phyloP scores from a whole-genome alignment of 2,888 invertebrate species.

The Dorcus hopei region DNA sequence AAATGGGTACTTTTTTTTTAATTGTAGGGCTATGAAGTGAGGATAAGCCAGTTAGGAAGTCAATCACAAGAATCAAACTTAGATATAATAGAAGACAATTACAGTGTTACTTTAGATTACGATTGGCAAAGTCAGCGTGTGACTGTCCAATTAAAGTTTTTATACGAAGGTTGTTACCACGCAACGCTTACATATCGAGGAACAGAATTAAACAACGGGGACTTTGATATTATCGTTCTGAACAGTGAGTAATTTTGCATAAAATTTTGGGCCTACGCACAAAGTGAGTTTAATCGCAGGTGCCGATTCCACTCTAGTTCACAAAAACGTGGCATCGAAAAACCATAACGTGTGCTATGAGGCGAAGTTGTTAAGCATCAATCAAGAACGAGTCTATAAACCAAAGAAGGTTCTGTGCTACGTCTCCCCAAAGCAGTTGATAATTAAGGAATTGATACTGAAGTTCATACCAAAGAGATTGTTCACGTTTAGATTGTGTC shows the following conservation, averaged over 20 bases:
- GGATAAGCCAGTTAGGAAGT: slow-evolving; percentile 60
- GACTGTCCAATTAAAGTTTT: slow-evolving; percentile 72
- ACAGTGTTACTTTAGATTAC: slow-evolving; percentile 65
- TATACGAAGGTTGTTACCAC: slow-evolving; percentile 76
- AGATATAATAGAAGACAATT: slow-evolving; percentile 45
- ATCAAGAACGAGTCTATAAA: slow-evolving; percentile 61
- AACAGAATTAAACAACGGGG: slow-evolving; percentile 78
- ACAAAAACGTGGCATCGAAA: slow-evolving; percentile 81
- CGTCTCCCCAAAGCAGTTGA: slow-evolving; percentile 88
- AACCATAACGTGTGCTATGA: slow-evolving; percentile 86
- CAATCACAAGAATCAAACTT: slow-evolving; percentile 41
- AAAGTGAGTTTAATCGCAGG: slow-evolving; percentile 47
- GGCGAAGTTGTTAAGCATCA: slow-evolving; percentile 67
- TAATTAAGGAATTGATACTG: slow-evolving; percentile 88
- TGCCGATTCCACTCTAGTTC: slow-evolving; percentile 77
- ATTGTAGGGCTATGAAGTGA: slow-evolving; percentile 61
- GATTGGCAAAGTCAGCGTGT: slow-evolving; percentile 78
- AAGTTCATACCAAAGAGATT: slow-evolving; percentile 91
- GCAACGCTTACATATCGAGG: slow-evolving; percentile 75
- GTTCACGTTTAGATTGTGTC: slow-evolving; percentile 87
- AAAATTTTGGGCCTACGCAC: not conserved
- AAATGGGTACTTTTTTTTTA: no score
- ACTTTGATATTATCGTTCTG: slow-evolving; percentile 88
- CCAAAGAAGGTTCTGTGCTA: slow-evolving; percentile 87
- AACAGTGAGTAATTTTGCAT: slow-evolving; percentile 62